Percentiles rank a stretch among this genome's conserved stretches.
Evolutionary conservation across 2,113 vertebrate genomes (phyloP).

Genomic region (Polypterus bichir): DNA sequence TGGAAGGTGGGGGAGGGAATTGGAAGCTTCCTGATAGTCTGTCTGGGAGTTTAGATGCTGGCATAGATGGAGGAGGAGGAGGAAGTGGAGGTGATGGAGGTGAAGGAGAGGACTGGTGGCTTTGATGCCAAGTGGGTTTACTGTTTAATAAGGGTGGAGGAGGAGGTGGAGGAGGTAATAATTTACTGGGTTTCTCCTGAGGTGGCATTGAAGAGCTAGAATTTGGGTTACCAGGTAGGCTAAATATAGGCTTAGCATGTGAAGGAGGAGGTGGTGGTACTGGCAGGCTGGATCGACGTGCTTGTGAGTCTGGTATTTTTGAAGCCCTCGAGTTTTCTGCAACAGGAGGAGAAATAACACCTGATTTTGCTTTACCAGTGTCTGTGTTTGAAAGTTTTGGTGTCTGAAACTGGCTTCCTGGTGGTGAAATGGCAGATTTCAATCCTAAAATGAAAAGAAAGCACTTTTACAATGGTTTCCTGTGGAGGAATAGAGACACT

Average conservation of each 20-base stretch:
- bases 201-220: conserved; percentile 31
- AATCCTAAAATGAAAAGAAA: too few relatives aligned
- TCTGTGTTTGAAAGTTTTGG: conserved; percentile 23
- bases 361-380: conserved; percentile 15
- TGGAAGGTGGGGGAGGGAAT: conserved; percentile 25
- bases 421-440: too few relatives aligned
- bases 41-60: conserved; percentile 35
- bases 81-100: conserved; percentile 41
- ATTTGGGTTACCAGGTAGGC: conserved; percentile 24
- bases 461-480: too few relatives aligned
- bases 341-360: conserved; percentile 11
- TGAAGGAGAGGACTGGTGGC: conserved; percentile 33
- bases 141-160: conserved; percentile 35
- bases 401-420: conserved; percentile 15
- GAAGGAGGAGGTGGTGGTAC: conserved; percentile 36
- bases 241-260: conserved; percentile 23
- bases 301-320: conserved; percentile 25
- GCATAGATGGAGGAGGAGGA: conserved; percentile 33
- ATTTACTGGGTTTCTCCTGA: conserved; percentile 41
- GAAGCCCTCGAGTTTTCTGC: conserved; percentile 32
- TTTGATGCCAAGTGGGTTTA: conserved; percentile 49
- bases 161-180: conserved; percentile 27
- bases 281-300: conserved; percentile 31
- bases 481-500: too few relatives aligned
- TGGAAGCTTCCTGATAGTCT: conserved; percentile 34